Percentiles rank a stretch among this genome's conserved stretches.
These are phyloP conservation scores for Enchytraeus crypticus DNA, from an alignment of 2,888 invertebrate species.

Conservation along the genomic window DNA sequence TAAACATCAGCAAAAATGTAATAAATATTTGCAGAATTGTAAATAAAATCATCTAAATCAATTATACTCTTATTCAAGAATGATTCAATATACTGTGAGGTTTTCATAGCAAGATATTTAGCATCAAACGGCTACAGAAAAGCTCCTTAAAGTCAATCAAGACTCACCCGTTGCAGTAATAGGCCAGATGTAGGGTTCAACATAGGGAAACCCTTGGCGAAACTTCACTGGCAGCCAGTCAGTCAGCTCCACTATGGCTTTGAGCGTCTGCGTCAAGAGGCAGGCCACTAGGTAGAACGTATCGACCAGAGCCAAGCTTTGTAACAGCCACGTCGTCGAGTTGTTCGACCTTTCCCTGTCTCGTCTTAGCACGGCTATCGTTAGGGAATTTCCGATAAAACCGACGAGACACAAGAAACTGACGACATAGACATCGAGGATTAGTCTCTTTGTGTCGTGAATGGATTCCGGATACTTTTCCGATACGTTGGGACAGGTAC, in stretches of 20 bases:
- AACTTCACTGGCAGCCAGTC: slow-evolving; percentile 20
- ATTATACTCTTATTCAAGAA: no score
- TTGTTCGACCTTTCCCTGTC: slow-evolving; percentile 23
- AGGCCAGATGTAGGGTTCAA: slow-evolving; percentile 20
- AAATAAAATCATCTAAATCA: no score
- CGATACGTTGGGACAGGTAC: not conserved
- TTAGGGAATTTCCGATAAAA: slow-evolving; percentile 23
- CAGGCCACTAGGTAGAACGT: slow-evolving; percentile 26
- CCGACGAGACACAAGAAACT: slow-evolving; percentile 23
- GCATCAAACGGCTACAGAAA: no score
- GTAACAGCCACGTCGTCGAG: slow-evolving; percentile 24
- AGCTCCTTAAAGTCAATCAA: no score
- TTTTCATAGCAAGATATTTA: no score
- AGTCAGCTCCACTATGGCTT: slow-evolving; percentile 16
- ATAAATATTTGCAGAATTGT: no score
- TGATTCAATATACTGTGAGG: no score
- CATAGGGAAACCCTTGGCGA: slow-evolving; percentile 15
- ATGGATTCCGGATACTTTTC: not conserved
- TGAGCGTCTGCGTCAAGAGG: slow-evolving; percentile 23
- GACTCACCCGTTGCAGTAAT: slow-evolving; percentile 8
- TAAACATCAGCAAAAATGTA: no score
- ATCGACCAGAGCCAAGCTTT: slow-evolving; percentile 24
- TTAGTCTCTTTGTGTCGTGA: slow-evolving; percentile 12
- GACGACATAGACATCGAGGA: slow-evolving; percentile 24
- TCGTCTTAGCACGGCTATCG: slow-evolving; percentile 20